Evolutionary conservation across 2,113 vertebrate genomes (phyloP).

Genomic region (Guaruba guarouba): DNA sequence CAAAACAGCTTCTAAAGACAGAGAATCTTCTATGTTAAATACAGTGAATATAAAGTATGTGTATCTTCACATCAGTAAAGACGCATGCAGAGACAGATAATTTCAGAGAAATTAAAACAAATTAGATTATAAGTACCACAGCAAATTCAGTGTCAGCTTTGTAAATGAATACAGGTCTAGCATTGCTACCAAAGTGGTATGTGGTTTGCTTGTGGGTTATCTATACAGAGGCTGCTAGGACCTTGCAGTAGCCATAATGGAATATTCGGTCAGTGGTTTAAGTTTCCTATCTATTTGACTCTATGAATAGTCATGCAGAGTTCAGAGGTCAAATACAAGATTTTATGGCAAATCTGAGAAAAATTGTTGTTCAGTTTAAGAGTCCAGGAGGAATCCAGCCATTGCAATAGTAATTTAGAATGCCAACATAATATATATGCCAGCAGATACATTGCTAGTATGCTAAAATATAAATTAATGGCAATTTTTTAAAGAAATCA

Average conservation of each 20-base stretch:
- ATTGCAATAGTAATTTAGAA: background rate
- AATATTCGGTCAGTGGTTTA: background rate
- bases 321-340: slow-evolving; percentile 38
- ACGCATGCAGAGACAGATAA: background rate
- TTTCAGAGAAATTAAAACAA: background rate
- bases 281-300: background rate
- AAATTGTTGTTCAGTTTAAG: background rate
- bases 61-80: background rate
- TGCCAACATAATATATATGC: background rate
- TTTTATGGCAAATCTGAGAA: slow-evolving; percentile 7
- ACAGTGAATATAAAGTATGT: background rate
- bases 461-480: background rate
- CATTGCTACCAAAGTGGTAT: background rate
- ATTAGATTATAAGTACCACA: background rate
- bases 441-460: background rate
- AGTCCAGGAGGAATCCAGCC: background rate
- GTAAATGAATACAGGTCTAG: background rate
- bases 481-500: background rate
- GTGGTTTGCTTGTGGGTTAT: background rate
- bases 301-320: background rate
- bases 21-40: background rate
- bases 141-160: background rate
- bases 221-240: background rate
- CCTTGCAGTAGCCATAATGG: background rate
- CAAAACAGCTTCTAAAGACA: background rate